Conservation (phyloP, 2,797 vertebrate genomes). For the Tolypeutes matacus region DNA sequence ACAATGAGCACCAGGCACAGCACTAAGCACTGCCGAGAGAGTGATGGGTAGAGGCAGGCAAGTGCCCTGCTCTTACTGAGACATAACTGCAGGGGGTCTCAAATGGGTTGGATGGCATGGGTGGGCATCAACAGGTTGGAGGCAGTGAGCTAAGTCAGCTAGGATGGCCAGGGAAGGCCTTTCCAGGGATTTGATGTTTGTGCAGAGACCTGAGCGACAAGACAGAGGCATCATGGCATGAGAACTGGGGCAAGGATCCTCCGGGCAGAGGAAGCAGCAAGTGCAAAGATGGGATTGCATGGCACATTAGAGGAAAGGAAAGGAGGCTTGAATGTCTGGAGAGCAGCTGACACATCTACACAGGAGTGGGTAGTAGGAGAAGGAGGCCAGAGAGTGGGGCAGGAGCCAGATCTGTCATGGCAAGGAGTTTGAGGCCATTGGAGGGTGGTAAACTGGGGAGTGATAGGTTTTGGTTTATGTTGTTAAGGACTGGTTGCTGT, state of each 20-base stretch:
- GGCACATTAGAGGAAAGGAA: background rate
- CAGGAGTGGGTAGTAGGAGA: background rate
- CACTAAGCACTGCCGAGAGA: background rate
- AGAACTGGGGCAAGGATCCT: background rate
- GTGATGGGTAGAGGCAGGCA: background rate
- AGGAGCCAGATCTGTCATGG: background rate
- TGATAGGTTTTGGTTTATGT: no score
- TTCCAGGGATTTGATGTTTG: background rate
- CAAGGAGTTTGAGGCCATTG: background rate
- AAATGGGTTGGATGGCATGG: background rate
- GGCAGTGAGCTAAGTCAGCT: background rate
- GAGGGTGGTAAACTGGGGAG: background rate
- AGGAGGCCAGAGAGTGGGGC: background rate
- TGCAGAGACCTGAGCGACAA: background rate
- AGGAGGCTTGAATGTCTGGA: background rate
- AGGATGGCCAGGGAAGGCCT: background rate
- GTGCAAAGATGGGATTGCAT: background rate
- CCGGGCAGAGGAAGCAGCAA: background rate
- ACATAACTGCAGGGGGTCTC: background rate
- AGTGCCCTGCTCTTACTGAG: background rate
- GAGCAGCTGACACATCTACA: no score
- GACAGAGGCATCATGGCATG: rapidly evolving
- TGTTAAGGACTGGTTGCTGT: background rate
- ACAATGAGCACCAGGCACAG: background rate
- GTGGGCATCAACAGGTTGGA: background rate